phyloP scores from a whole-genome alignment of 1,140 invertebrate species.

The Danaus melanippus region DNA sequence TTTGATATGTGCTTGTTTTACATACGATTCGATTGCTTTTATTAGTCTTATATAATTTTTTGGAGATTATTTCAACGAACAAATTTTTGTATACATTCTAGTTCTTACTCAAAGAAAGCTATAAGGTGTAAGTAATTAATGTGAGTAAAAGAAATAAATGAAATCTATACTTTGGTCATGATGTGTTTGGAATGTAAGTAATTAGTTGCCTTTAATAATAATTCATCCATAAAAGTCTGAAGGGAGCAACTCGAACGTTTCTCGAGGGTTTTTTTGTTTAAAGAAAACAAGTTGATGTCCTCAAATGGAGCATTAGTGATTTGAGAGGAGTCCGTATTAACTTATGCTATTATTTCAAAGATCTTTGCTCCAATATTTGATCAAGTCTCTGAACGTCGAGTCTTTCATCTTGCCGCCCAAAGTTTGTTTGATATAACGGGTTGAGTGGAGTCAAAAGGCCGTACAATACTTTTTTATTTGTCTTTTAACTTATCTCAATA shows the following conservation, averaged over 20 bases:
- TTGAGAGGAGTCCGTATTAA: constrained; percentile 53
- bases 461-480: constrained; percentile 7
- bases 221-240: not conserved
- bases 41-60: too few species aligned
- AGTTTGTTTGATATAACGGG: constrained; percentile 39
- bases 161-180: too few species aligned
- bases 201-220: too few species aligned
- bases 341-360: constrained; percentile 67
- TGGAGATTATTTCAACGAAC: too few species aligned
- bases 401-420: constrained; percentile 58
- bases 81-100: too few species aligned
- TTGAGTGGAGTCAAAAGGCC: constrained; percentile 16
- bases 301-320: constrained; percentile 49
- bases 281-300: constrained; percentile 57
- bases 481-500: constrained; percentile 6
- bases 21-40: too few species aligned
- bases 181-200: too few species aligned
- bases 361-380: constrained; percentile 52
- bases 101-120: too few species aligned
- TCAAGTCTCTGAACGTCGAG: constrained; percentile 50
- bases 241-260: constrained; percentile 14
- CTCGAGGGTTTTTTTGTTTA: constrained; percentile 50
- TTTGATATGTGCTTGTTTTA: not conserved
- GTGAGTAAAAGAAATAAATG: too few species aligned
- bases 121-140: too few species aligned